These are phyloP conservation scores for Habropoda laboriosa DNA, from an alignment of 1,140 invertebrate species.

Conservation along the genomic window DNA sequence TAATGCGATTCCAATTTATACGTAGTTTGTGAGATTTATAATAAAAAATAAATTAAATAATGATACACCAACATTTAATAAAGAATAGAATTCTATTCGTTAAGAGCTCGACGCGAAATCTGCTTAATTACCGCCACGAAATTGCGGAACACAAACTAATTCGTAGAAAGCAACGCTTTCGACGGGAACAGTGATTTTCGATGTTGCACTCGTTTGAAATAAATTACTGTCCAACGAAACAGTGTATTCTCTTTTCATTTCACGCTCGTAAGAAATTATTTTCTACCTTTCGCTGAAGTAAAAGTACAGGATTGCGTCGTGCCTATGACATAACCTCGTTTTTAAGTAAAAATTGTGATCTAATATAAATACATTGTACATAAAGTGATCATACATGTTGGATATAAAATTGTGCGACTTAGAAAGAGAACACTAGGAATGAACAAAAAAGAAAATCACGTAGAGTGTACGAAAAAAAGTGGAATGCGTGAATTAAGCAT, in stretches of 20 bases:
- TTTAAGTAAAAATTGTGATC: constrained; percentile 1
- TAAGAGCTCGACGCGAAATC: no score
- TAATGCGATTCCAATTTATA: not conserved
- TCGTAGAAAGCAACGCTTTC: not conserved
- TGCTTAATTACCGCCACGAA: not conserved
- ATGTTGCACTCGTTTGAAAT: not conserved
- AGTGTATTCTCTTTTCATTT: not conserved
- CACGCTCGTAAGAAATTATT: not conserved
- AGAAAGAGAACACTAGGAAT: not conserved
- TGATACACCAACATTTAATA: no score
- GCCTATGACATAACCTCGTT: constrained; percentile 1
- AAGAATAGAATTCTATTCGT: no score
- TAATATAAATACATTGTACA: not conserved
- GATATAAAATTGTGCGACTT: not conserved
- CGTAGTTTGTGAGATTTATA: not conserved
- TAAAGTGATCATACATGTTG: not conserved
- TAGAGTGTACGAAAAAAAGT: not conserved
- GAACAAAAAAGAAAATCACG: not conserved
- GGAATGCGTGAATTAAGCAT: not conserved
- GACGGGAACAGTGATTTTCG: not conserved
- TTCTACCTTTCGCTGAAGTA: constrained; percentile 17
- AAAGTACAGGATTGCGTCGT: not conserved
- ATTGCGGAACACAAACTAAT: not conserved
- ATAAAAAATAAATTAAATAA: no score
- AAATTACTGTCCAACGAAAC: not conserved